phyloP scores from a whole-genome alignment of 92 coral and sea anemone species.

The Pocillopora grandis region DNA sequence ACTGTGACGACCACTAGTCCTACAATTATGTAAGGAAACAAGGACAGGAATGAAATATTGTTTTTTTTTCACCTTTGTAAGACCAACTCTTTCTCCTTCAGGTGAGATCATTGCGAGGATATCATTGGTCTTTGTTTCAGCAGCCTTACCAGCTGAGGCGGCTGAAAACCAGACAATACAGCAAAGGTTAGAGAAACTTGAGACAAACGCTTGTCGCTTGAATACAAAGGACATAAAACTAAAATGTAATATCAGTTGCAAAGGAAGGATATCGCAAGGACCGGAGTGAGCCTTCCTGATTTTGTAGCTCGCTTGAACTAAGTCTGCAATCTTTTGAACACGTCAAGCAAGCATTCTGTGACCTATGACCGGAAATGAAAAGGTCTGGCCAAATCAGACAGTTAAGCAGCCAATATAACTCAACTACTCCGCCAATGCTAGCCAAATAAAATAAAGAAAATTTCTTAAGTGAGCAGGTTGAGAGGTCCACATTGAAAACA shows the following conservation, averaged over 20 bases:
- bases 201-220: too few relatives aligned
- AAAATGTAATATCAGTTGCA: background rate
- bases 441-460: too few relatives aligned
- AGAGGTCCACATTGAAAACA: too few relatives aligned
- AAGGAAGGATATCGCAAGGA: background rate
- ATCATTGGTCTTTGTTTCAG: conserved; percentile 92
- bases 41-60: background rate
- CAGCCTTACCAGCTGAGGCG: conserved; percentile 86
- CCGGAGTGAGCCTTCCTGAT: background rate
- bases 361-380: too few relatives aligned
- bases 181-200: background rate
- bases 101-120: conserved; percentile 99
- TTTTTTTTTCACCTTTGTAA: conserved; percentile 70
- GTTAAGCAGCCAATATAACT: too few relatives aligned
- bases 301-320: background rate
- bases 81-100: conserved; percentile 91
- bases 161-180: conserved; percentile 45
- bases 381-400: too few relatives aligned
- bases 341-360: too few relatives aligned
- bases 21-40: too few relatives aligned
- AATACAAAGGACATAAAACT: background rate
- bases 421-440: too few relatives aligned
- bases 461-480: too few relatives aligned
- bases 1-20: too few relatives aligned
- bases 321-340: too few relatives aligned